These are phyloP conservation scores for Coleophora deauratella DNA, from an alignment of 2,888 invertebrate species.

Conservation along the genomic window DNA sequence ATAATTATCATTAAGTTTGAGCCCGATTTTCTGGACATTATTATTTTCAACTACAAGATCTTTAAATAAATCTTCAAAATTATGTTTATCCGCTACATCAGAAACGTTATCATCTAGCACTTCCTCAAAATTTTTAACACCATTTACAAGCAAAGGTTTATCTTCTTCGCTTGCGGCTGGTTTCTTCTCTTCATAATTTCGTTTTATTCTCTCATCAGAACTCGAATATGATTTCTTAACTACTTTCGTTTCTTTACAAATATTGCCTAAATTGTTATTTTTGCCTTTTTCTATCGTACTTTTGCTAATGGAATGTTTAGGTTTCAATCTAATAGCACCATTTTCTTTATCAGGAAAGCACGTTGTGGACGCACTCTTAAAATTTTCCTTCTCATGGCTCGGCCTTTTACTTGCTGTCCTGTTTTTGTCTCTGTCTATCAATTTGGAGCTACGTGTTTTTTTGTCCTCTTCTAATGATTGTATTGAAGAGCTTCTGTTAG, in stretches of 20 bases:
- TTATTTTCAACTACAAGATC: constrained; percentile 42
- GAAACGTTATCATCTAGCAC: constrained; percentile 40
- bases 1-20: constrained; percentile 32
- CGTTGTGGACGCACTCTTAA: constrained; percentile 38
- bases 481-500: constrained; percentile 58
- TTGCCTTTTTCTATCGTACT: constrained; percentile 67
- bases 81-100: constrained; percentile 42
- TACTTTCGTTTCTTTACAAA: constrained; percentile 48
- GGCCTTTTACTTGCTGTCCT: constrained; percentile 33
- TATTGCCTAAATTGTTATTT: constrained; percentile 57
- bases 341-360: constrained; percentile 48
- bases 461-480: constrained; percentile 58
- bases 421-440: constrained; percentile 60
- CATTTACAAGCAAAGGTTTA: constrained; percentile 35
- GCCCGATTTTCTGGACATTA: constrained; percentile 24
- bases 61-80: constrained; percentile 58
- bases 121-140: constrained; percentile 54
- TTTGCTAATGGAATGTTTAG: constrained; percentile 68
- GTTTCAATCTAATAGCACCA: constrained; percentile 70
- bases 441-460: constrained; percentile 49
- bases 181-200: constrained; percentile 35
- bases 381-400: constrained; percentile 55
- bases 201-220: constrained; percentile 32
- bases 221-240: constrained; percentile 43
- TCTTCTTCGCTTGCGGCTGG: constrained; percentile 25